A percentile compares a stretch with the other conserved stretches of the same genome.
Conservation (phyloP, 2,888 invertebrate species). For the Altica lythri region DNA sequence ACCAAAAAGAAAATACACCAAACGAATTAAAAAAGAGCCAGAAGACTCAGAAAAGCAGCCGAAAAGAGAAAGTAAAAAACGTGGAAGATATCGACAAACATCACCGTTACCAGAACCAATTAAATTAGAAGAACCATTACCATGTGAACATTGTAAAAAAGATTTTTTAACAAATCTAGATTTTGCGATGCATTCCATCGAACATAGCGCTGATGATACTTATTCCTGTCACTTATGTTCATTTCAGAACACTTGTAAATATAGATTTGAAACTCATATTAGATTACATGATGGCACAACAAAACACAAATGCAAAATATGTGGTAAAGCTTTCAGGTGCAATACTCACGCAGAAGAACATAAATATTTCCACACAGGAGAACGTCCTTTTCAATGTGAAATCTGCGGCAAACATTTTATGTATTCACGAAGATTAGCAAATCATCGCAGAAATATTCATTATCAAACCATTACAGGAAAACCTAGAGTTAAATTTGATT, state of each 20-base stretch:
- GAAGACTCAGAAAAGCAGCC: constrained; percentile 1
- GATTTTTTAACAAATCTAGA: constrained; percentile 24
- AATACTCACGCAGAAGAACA: constrained; percentile 60
- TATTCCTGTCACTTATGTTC: constrained; percentile 34
- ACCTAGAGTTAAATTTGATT: constrained; percentile 52
- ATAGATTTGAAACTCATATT: constrained; percentile 50
- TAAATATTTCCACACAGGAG: constrained; percentile 60
- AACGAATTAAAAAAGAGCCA: neutral
- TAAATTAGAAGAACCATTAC: constrained; percentile 22
- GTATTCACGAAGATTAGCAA: constrained; percentile 59
- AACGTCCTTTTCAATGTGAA: constrained; percentile 47
- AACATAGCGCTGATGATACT: constrained; percentile 25
- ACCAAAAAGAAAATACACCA: neutral
- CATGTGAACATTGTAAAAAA: constrained; percentile 16
- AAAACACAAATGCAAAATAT: constrained; percentile 44
- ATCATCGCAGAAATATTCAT: constrained; percentile 60
- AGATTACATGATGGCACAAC: constrained; percentile 52
- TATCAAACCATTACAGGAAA: constrained; percentile 54
- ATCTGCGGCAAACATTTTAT: constrained; percentile 60
- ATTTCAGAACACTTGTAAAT: constrained; percentile 43
- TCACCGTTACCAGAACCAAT: constrained; percentile 23
- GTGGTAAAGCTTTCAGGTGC: constrained; percentile 46
- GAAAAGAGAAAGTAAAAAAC: constrained; percentile 1
- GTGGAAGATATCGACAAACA: constrained; percentile 4
- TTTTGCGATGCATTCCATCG: constrained; percentile 29